Evolutionary conservation across 2,888 invertebrate genomes (phyloP), one percentile per base, ranked within the genome.

Genomic region (Clepsis dumicolana): DNA sequence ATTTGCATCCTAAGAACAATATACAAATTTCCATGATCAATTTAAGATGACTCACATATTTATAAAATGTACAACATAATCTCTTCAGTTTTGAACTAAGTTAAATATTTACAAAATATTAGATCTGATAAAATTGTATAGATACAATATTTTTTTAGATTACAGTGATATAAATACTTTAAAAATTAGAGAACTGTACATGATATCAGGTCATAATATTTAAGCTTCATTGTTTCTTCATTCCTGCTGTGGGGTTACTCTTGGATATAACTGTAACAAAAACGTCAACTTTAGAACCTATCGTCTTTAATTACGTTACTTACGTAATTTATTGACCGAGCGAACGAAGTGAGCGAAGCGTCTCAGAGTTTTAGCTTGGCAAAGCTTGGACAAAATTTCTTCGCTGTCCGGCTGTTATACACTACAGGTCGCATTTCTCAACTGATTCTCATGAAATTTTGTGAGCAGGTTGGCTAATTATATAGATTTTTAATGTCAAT

Each of bases 181-280:
- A 90, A 91, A 91, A 91, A 91, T 91, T 89, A 89, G 81, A 87
- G 87, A 87, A 87, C 84, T 83, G 81, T 92, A 93, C 93, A 93
- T 82, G 80, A 83, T 85, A 84, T 88, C 87, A 88, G 85, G 85
- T 89, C 85, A 84, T 82, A 82, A 79, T 56, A 80, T 75, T 74
- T 81, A 84, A 81, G 80, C 75, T 75, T 71, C 71, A 70, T 70
- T 73, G 74, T 73, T 72, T 74, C 74, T 69, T 80, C 73, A 90
- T 72, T 94, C 93, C 78, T 93, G 94, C 90, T 95, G 95, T 78
- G 94, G 87, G 85, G 94, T 94, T 86, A 95, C 94, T 89, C 95
- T 94, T 80, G 95, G 95, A 85, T 95, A 95, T 86, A 95, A 93
- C 95, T 95, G 93, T 1, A 94, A 94, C 74, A 80, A 82, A 75